Conservation (phyloP, 2,797 vertebrate species). For the Rousettus madagascariensis region DNA sequence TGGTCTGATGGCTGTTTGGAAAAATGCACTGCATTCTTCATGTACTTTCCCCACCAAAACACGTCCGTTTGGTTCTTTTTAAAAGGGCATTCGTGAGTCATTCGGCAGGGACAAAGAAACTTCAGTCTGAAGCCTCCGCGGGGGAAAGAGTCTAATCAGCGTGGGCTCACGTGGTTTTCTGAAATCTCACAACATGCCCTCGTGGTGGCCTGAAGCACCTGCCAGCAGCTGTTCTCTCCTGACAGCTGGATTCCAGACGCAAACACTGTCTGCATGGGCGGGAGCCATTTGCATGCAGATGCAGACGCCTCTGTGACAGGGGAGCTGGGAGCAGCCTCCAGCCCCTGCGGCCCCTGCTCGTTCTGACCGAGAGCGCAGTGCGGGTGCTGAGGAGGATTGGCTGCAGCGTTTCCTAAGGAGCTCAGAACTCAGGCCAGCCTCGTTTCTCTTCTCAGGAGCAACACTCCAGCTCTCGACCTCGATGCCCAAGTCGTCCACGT, state of each 20-base stretch:
- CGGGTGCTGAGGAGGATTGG: accelerated
- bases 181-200: not conserved
- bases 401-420: not conserved
- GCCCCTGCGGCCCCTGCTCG: too few species aligned
- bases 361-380: not conserved
- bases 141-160: not conserved
- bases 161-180: not conserved
- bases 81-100: slow-evolving; percentile 71
- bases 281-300: not conserved
- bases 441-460: not conserved
- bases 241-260: not conserved
- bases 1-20: not conserved
- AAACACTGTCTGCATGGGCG: accelerated
- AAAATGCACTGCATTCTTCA: slow-evolving; percentile 54
- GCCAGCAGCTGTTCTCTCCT: not conserved
- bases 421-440: not conserved
- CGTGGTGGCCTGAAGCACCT: slow-evolving; percentile 4
- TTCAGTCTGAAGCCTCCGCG: slow-evolving; percentile 28
- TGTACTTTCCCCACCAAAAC: slow-evolving; percentile 57
- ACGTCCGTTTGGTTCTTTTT: slow-evolving; percentile 1
- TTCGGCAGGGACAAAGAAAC: slow-evolving; percentile 50
- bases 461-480: not conserved
- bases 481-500: accelerated
- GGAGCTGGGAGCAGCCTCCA: not conserved
- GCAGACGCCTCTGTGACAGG: accelerated